Evolutionary conservation across 2,113 vertebrate species (phyloP), one percentile per base, ranked within the genome.

Genomic region (Dendropsophus ebraccatus): DNA sequence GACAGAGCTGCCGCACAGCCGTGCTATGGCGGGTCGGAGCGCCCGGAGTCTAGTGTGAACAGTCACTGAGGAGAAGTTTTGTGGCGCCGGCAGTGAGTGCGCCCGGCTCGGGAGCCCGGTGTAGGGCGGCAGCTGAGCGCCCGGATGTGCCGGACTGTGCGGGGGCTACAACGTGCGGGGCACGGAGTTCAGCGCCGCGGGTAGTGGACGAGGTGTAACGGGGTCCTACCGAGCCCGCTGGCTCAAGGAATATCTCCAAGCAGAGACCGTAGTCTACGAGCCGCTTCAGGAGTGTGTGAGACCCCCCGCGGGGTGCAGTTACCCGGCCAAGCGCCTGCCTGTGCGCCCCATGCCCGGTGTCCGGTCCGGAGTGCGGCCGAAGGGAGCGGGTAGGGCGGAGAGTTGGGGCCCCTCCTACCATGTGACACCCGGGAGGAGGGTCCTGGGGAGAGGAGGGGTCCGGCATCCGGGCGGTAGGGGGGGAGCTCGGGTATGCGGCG

Each of bases 351-450:
- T 82, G 86, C 81, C 86, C 73, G 37, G 56, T 54, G 65, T 77
- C 77, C 77, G 56, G 86, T 87, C 86, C 79, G 80, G 80, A 87
- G 80, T 83, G 80, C 56, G 86, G 81, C 86, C 86, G 79, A 82
- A 56, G 69, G 79, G 70, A 82, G 80, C 86, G 74, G 45, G 77
- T 73, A 87, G 81, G 81, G 86, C 58, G 60, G 60, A 30, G 58
- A 77, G 80, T 58, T n/a, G 23, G 30, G 45, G 76, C 81, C 50
- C 85, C 67, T 69, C 85, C 72, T 83, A 60, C 72, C 86, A 60
- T 82, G 73, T 83, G 80, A 87, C 86, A 67, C 72, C 73, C 47
- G 81, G 47, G 80, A 78, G 86, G 79, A 76, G 81, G 86, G 35
- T 35, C 80, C 73, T 69, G 75, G 23, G 58, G 52, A 32, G 70